Base-by-base conservation (phyloP, 2,797 vertebrate genomes). In the Fistularia commersonii region DNA sequence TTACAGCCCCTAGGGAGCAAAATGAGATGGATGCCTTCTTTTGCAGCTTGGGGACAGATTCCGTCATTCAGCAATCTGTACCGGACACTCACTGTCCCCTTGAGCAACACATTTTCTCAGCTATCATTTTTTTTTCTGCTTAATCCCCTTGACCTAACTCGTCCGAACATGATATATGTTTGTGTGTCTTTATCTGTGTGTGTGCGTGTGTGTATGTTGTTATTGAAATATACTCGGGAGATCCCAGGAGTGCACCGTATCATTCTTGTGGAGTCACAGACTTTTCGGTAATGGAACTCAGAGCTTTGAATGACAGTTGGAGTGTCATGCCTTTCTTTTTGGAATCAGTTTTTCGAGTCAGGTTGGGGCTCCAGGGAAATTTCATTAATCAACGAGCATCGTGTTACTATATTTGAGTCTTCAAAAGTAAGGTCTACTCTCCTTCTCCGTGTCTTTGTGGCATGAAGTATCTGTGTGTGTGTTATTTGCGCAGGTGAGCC, bases 41-140 rank as follows among this genome's bases (percentile, higher is more conserved):
- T 10, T 62, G 62, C 59, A 71, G 52, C 67, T 46, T 14, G 68
- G 54, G 23, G 76, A 84, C 48, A 74, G 79, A 61, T 70, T 57
- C 71, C 81, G 77, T 85, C 81, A 76, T 69, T 84, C 56, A 44
- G 69, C 79, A 53, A 82, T 81, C 80, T 65, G 33, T 52, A 64
- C 48, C 73, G 74, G 76, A 80, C 52, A 56, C 47, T 61, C 11
- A 51, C 31, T 59, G 55, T 71, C 71, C 74, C 84, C 70, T 6
- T 11, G 3, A 51, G 85, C 69, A 33, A 64, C 52, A 61, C 48
- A 50, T 83, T 65, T 77, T 34, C 39, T 58, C 37, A 33, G 51
- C 43, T 66, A 41, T 67, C 49, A 42, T 45, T 50, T 38, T 45
- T 72, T 54, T 11, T 59, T 52, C 58, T 32, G 9, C 7, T 14